These are phyloP conservation scores for Pristionchus arcanus DNA, from an alignment of 2,888 invertebrate species.

Conservation along the genomic window DNA sequence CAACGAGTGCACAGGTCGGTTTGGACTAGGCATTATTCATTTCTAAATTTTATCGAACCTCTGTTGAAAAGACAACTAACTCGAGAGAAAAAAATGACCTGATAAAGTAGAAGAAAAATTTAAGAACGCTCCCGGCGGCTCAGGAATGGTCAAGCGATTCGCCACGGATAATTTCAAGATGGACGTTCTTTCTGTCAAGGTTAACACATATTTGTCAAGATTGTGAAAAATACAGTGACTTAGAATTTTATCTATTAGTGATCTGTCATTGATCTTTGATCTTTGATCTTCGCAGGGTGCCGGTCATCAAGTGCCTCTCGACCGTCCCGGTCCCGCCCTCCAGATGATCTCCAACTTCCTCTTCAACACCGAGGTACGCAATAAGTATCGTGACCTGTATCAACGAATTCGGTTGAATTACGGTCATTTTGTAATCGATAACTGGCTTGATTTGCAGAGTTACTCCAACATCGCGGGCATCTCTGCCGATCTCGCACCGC, in stretches of 20 bases:
- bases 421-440: no score
- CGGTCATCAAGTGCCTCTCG: conserved; percentile 70
- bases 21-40: neutral
- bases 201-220: neutral
- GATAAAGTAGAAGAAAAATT: conserved; percentile 18
- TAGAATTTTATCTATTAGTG: no score
- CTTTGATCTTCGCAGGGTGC: conserved; percentile 59
- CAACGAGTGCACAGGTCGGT: conserved; percentile 51
- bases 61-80: no score
- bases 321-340: conserved; percentile 74
- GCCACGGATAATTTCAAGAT: conserved; percentile 56
- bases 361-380: conserved; percentile 26
- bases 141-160: conserved; percentile 67
- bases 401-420: no score
- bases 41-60: neutral
- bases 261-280: neutral
- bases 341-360: conserved; percentile 75
- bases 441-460: neutral
- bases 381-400: no score
- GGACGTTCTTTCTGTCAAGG: conserved; percentile 70
- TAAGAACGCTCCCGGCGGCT: conserved; percentile 21
- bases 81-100: neutral
- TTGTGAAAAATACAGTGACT: neutral
- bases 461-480: conserved; percentile 5
- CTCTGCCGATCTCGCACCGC: neutral